These are phyloP conservation scores for Antigone vipio DNA, from an alignment of 2,113 vertebrate species.

Conservation along the genomic window DNA sequence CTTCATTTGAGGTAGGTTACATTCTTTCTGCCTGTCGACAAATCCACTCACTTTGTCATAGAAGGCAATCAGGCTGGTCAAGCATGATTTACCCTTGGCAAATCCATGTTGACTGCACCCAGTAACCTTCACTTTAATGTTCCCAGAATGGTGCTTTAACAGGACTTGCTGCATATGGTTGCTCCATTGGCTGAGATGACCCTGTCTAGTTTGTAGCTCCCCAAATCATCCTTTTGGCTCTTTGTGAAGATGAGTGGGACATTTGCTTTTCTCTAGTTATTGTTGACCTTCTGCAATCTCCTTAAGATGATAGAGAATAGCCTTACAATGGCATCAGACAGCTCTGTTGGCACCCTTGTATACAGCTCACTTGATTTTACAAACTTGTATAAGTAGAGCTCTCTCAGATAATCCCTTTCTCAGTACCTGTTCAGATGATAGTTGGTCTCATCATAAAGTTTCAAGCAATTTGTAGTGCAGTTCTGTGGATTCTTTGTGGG, in stretches of 20 bases:
- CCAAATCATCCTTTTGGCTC: neutral
- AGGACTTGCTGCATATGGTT: neutral
- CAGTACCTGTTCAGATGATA: neutral
- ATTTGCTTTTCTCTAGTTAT: neutral
- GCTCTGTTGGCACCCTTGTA: neutral
- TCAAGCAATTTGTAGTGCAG: neutral
- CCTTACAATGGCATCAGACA: neutral
- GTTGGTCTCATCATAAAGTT: neutral
- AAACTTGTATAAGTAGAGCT: neutral
- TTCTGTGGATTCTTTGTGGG: neutral
- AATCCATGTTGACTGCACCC: neutral
- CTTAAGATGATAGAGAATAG: neutral
- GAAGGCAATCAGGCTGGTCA: neutral
- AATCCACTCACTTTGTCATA: neutral
- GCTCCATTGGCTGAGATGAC: neutral
- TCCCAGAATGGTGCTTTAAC: neutral
- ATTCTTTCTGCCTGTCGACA: neutral
- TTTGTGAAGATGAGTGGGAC: neutral
- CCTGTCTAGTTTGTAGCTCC: neutral
- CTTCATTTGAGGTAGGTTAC: neutral
- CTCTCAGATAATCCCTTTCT: neutral
- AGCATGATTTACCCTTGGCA: neutral
- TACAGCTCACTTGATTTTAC: neutral
- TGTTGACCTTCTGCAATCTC: neutral
- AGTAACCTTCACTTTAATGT: neutral